phyloP scores from a whole-genome alignment of 1,140 invertebrate genomes.

The Coboldia fuscipes region DNA sequence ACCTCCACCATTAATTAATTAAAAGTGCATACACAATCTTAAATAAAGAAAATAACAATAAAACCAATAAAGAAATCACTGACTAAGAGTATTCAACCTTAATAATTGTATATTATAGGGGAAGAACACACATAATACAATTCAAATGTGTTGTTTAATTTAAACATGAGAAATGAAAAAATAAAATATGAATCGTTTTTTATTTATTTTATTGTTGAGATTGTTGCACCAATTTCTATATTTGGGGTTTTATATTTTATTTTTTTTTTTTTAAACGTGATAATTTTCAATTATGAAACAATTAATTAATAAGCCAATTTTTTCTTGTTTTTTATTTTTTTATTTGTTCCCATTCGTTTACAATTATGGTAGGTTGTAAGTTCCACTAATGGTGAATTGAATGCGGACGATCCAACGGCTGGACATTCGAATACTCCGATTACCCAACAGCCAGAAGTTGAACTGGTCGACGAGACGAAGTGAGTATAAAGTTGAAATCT shows the following conservation, averaged over 20 bases:
- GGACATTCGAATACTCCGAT: constrained; percentile 94
- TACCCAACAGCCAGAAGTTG: constrained; percentile 74
- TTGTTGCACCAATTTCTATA: not conserved
- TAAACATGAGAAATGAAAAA: too few relatives aligned
- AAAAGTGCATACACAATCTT: too few relatives aligned
- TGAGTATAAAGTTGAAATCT: constrained; percentile 33
- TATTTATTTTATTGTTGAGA: not conserved
- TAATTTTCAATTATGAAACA: not conserved
- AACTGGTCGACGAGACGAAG: constrained; percentile 83
- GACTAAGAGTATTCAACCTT: too few relatives aligned
- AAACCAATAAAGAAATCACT: too few relatives aligned
- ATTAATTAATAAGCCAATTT: not conserved
- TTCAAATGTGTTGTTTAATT: too few relatives aligned
- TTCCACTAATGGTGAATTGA: constrained; percentile 89
- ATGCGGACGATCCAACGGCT: constrained; percentile 83
- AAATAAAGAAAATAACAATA: too few relatives aligned
- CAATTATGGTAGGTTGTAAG: constrained; percentile 68
- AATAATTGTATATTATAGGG: too few relatives aligned
- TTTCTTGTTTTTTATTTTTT: constrained; percentile 1
- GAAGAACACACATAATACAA: too few relatives aligned
- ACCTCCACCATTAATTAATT: too few relatives aligned
- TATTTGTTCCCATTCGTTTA: constrained; percentile 7
- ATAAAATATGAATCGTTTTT: too few relatives aligned
- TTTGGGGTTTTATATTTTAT: constrained; percentile 5
- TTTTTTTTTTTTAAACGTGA: too few relatives aligned